phyloP scores from a whole-genome alignment of 1,140 invertebrate species.

The Aethina tumida region DNA sequence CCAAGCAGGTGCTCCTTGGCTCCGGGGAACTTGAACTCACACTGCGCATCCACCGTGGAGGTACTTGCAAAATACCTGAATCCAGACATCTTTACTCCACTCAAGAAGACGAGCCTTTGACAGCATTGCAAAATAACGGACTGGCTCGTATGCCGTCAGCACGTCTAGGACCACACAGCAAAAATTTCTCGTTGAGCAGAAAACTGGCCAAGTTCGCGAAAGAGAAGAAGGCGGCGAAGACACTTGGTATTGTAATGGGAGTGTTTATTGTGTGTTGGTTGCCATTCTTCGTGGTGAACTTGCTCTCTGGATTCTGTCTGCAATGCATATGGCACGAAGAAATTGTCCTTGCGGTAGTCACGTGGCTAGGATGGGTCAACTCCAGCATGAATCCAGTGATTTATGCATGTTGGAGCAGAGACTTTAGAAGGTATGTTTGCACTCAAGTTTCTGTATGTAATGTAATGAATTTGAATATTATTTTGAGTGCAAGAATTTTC shows the following conservation, averaged over 20 bases:
- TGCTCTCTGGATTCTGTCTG: slow-evolving; percentile 81
- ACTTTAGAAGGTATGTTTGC: slow-evolving; percentile 87
- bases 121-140: slow-evolving; percentile 64
- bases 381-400: slow-evolving; percentile 97
- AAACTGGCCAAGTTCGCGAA: slow-evolving; percentile 88
- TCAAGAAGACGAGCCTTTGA: slow-evolving; percentile 58
- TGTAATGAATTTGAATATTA: too few species aligned
- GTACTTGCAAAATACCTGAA: slow-evolving; percentile 47
- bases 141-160: slow-evolving; percentile 51
- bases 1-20: slow-evolving; percentile 74
- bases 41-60: slow-evolving; percentile 80
- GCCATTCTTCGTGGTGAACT: slow-evolving; percentile 96
- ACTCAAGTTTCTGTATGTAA: too few species aligned
- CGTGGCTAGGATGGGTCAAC: slow-evolving; percentile 99
- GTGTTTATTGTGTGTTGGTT: slow-evolving; percentile 97
- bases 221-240: slow-evolving; percentile 94
- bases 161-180: slow-evolving; percentile 42
- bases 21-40: slow-evolving; percentile 76
- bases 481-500: too few species aligned
- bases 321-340: slow-evolving; percentile 81
- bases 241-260: slow-evolving; percentile 92
- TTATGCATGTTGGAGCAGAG: slow-evolving; percentile 92
- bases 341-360: slow-evolving; percentile 85
- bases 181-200: slow-evolving; percentile 81
- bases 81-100: slow-evolving; percentile 27